Percentiles rank a stretch among this genome's conserved stretches.
Evolutionary conservation across 2,888 invertebrate species (phyloP).

Genomic region (Cheilosia pagana): DNA sequence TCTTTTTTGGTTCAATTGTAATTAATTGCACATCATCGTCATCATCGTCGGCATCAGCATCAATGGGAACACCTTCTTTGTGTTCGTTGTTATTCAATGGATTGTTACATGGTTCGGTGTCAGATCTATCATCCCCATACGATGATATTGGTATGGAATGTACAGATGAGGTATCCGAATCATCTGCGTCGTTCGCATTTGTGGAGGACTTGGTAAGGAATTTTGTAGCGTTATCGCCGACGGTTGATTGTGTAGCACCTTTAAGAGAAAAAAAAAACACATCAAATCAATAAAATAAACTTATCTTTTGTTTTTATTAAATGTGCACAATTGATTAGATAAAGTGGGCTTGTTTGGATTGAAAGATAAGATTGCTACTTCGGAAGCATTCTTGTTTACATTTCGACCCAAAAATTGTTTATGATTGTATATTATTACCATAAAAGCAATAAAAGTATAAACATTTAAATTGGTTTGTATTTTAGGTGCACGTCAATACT

Average conservation of each 20-base stretch:
- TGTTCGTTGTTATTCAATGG: conserved; percentile 54
- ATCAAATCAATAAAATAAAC: neutral
- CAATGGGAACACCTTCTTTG: conserved; percentile 54
- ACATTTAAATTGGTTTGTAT: neutral
- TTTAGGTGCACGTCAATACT: neutral
- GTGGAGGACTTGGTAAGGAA: conserved; percentile 54
- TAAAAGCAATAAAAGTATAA: neutral
- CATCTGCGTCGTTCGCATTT: conserved; percentile 74
- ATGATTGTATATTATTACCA: neutral
- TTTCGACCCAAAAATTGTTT: conserved; percentile 14
- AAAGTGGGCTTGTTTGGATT: neutral
- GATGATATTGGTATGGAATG: conserved; percentile 83
- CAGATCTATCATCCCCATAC: conserved; percentile 80
- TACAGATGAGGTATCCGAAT: conserved; percentile 80
- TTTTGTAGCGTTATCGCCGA: conserved; percentile 38
- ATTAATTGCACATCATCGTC: conserved; percentile 79
- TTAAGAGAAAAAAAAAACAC: conserved; percentile 11
- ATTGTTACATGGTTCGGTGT: conserved; percentile 68
- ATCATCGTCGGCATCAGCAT: conserved; percentile 79
- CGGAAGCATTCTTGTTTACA: conserved; percentile 44
- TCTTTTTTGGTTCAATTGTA: conserved; percentile 37
- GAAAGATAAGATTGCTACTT: conserved; percentile 35
- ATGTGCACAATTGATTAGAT: neutral
- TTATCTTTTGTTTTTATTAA: conserved; percentile 46
- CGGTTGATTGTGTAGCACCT: conserved; percentile 49